phyloP scores from a whole-genome alignment of 1,140 invertebrate genomes.

The Euura lappo region DNA sequence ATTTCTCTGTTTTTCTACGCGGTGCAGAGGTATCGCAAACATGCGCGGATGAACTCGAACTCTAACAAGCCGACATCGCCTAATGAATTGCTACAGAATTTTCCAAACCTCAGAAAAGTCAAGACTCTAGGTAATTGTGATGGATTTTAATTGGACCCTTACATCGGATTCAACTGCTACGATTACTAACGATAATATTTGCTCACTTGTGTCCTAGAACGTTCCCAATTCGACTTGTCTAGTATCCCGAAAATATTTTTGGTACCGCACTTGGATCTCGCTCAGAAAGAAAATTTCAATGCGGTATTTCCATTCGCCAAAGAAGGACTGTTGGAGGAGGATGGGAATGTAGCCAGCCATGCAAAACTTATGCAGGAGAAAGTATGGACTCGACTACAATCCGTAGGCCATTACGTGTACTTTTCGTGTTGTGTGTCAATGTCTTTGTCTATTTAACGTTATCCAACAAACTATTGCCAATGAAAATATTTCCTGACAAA shows the following conservation, averaged over 20 bases:
- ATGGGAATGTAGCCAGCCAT: slow-evolving; percentile 42
- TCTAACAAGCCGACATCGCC: slow-evolving; percentile 48
- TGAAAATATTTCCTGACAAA: no score
- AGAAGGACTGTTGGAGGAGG: slow-evolving; percentile 46
- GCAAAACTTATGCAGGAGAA: slow-evolving; percentile 70
- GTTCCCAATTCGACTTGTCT: slow-evolving; percentile 63
- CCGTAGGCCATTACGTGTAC: slow-evolving; percentile 1
- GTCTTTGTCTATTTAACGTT: not conserved
- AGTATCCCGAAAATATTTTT: slow-evolving; percentile 89
- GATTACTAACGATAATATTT: not conserved
- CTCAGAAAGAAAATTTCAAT: slow-evolving; percentile 82
- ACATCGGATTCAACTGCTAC: not conserved
- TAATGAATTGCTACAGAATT: slow-evolving; percentile 58
- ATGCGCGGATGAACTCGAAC: slow-evolving; percentile 53
- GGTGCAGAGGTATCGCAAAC: slow-evolving; percentile 60
- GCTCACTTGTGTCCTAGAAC: slow-evolving; percentile 45
- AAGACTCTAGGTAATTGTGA: slow-evolving; percentile 51
- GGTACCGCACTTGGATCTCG: slow-evolving; percentile 80
- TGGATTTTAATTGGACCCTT: not conserved
- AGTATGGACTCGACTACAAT: slow-evolving; percentile 44
- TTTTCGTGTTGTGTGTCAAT: slow-evolving; percentile 13
- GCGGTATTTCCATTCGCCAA: slow-evolving; percentile 78
- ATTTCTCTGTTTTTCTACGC: slow-evolving; percentile 26
- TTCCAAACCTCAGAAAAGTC: slow-evolving; percentile 57
- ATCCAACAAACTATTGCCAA: no score